Evolutionary conservation across 2,888 invertebrate species (phyloP), one percentile per base, ranked within the genome.

Genomic region (Iselma pallidipennis): DNA sequence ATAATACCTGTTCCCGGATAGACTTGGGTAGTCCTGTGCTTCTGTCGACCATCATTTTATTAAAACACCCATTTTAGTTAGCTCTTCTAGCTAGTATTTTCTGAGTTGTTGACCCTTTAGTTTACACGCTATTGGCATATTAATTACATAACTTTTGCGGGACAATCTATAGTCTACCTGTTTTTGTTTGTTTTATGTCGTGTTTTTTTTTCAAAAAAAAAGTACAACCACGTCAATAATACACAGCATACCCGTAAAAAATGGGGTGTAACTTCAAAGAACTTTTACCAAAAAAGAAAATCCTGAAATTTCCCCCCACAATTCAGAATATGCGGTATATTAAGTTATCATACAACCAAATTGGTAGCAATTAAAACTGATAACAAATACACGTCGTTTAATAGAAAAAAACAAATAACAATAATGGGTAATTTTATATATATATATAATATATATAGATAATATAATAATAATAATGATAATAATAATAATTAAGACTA

Each of bases 1-100:
- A 84, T 84, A 85, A 85, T 85, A 85, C 85, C 85, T 85, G 85
- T 45, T 45, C 45, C 45, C 21, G 12, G 55, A 51, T 33, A 53
- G 52, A 29, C 37, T 49, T 49, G 49, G 42, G 55, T 55, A 50
- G 57, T 52, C 58, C 57, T 37, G 25, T 49, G 59, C 54, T 55
- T 64, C 64, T 59, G 64, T 42, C 55, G 61, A 64, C 64, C 64
- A 33, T 45, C n/a, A n/a, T n/a, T n/a, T n/a, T n/a, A n/a, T n/a
- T n/a, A n/a, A 45, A 23, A 45, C 4, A 4, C 10, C 45, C 45
- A 23, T 23, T 68, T n/a, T n/a, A n/a, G n/a, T n/a, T 68, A 70
- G 69, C 67, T 73, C 70, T 66, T 70, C 67, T 63, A 68, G 65
- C 65, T 66, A 66, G n/a, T n/a, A n/a, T n/a, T 66, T 65, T 65